These are phyloP conservation scores for Drosophila kikkawai DNA, from an alignment of 1,140 invertebrate species.

Conservation along the genomic window DNA sequence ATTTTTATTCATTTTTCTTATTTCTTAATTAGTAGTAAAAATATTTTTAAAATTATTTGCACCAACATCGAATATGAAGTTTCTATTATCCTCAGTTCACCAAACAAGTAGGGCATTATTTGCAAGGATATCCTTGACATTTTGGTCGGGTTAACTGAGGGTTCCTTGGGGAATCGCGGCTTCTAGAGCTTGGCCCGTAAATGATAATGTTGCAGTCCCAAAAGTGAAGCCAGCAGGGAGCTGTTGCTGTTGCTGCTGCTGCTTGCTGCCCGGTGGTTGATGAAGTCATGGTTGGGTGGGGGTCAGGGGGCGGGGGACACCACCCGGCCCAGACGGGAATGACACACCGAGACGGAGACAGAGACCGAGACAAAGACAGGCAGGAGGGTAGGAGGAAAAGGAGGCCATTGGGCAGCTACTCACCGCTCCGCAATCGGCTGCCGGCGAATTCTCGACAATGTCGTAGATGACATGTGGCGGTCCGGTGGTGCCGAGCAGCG, in stretches of 20 bases:
- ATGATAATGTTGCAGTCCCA: conserved; percentile 40
- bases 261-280: conserved; percentile 40
- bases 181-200: conserved; percentile 7
- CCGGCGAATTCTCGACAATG: conserved; percentile 95
- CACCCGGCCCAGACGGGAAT: conserved; percentile 42
- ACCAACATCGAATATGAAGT: not conserved
- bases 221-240: conserved; percentile 41
- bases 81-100: not conserved
- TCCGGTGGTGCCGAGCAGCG: conserved; percentile 93
- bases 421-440: conserved; percentile 94
- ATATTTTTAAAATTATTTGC: too few species aligned
- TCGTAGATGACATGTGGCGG: conserved; percentile 96
- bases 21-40: too few species aligned
- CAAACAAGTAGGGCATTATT: not conserved
- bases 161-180: conserved; percentile 3
- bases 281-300: conserved; percentile 40
- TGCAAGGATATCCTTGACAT: not conserved
- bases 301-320: conserved; percentile 8
- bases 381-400: not conserved
- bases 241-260: conserved; percentile 19
- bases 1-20: too few species aligned
- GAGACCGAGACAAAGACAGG: conserved; percentile 7
- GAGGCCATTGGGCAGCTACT: conserved; percentile 76
- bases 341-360: conserved; percentile 25
- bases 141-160: conserved; percentile 1